Evolutionary conservation across 2,113 vertebrate species (phyloP).

Genomic region (Rhea pennata): DNA sequence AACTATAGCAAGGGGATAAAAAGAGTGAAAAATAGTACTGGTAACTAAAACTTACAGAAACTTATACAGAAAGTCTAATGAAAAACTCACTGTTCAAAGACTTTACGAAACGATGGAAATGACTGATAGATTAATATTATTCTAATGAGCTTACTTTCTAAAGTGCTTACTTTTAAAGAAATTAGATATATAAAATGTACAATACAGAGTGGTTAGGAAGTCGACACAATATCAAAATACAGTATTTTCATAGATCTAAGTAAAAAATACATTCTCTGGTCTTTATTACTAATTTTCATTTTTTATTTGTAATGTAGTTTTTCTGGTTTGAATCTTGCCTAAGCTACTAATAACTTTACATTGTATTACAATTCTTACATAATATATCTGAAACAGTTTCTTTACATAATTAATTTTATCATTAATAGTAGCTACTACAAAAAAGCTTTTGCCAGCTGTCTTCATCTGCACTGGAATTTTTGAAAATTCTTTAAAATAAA

Average conservation of each 20-base stretch:
- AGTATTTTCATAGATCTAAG: neutral
- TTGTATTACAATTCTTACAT: no score
- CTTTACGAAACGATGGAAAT: neutral
- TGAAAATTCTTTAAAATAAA: no score
- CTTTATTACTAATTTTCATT: neutral
- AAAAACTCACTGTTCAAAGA: neutral
- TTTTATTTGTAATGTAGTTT: neutral
- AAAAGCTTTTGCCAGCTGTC: no score
- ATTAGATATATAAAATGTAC: neutral
- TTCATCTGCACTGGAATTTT: no score
- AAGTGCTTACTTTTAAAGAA: neutral
- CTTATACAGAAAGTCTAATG: no score
- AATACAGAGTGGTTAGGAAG: neutral
- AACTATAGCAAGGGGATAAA: neutral
- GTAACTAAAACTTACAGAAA: no score
- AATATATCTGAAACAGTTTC: no score
- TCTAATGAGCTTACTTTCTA: neutral
- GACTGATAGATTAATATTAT: neutral
- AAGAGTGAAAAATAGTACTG: no score
- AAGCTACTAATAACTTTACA: no score
- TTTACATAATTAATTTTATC: no score
- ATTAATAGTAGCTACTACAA: no score
- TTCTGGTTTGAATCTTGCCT: neutral
- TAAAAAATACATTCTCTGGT: neutral
- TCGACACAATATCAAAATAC: neutral